Evolutionary conservation across 2,888 invertebrate species (phyloP).

Genomic region (Lypha dubia): DNA sequence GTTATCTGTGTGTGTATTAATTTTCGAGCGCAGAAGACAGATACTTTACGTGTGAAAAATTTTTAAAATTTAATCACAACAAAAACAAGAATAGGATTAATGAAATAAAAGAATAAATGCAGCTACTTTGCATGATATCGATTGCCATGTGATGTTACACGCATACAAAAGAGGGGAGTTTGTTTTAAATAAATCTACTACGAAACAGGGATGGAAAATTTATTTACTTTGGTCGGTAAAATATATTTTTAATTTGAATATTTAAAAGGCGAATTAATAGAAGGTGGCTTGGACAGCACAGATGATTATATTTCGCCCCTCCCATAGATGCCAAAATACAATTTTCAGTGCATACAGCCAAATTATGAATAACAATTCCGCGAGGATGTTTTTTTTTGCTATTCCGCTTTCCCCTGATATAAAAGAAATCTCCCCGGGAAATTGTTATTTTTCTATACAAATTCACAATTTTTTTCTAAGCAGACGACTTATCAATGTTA

Average conservation of each 20-base stretch:
- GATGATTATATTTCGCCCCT: too few relatives aligned
- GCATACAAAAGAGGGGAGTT: slow-evolving; percentile 64
- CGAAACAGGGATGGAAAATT: background rate
- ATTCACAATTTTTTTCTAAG: slow-evolving; percentile 56
- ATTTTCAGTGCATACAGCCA: too few relatives aligned
- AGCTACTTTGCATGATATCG: slow-evolving; percentile 74
- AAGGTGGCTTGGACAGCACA: too few relatives aligned
- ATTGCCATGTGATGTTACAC: slow-evolving; percentile 73
- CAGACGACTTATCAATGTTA: slow-evolving; percentile 55
- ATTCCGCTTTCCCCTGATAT: too few relatives aligned
- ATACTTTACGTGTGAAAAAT: slow-evolving; percentile 7
- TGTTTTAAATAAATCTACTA: slow-evolving; percentile 19
- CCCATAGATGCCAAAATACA: too few relatives aligned
- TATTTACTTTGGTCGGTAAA: too few relatives aligned
- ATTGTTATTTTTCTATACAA: too few relatives aligned
- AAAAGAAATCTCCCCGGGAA: too few relatives aligned
- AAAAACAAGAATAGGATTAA: background rate
- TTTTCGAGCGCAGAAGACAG: slow-evolving; percentile 44
- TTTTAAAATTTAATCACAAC: slow-evolving; percentile 11
- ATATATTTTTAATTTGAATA: too few relatives aligned
- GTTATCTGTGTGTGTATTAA: slow-evolving; percentile 63
- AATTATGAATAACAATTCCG: too few relatives aligned
- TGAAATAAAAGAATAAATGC: slow-evolving; percentile 39
- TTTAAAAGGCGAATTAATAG: too few relatives aligned
- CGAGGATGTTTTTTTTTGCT: too few relatives aligned